Conservation (phyloP, 2,888 invertebrate genomes). For the Homarus gammarus region DNA sequence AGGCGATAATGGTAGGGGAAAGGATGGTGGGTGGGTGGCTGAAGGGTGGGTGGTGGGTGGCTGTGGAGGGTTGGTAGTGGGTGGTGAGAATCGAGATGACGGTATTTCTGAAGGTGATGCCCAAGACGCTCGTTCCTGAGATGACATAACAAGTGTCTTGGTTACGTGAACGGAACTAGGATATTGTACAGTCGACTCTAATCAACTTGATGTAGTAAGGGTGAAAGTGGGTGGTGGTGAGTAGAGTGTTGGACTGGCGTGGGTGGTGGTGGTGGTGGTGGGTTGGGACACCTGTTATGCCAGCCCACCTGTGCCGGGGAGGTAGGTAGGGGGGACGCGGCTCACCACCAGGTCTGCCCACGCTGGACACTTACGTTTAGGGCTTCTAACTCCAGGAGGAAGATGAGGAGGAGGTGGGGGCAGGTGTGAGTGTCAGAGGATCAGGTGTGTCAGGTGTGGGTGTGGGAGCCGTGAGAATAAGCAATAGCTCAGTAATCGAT, state of each 20-base stretch:
- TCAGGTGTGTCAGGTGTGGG: not conserved
- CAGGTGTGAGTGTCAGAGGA: not conserved
- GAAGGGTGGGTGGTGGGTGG: no score
- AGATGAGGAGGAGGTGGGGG: not conserved
- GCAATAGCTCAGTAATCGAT: slow-evolving; percentile 13
- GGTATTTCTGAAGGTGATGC: no score
- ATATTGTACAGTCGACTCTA: no score
- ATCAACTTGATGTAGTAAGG: not conserved
- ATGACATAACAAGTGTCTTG: no score
- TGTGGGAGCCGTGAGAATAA: not conserved
- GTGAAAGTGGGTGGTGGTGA: not conserved
- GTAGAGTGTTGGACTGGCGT: not conserved
- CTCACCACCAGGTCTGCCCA: no score
- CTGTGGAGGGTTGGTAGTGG: no score
- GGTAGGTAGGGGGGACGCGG: not conserved
- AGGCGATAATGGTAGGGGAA: no score
- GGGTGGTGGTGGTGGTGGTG: not conserved
- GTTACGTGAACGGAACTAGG: no score
- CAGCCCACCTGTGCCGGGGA: not conserved
- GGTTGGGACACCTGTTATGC: not conserved
- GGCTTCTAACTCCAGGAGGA: not conserved
- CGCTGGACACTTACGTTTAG: not conserved
- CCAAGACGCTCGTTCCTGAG: no score
- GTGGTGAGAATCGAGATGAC: no score
- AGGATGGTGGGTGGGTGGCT: no score